Conservation (phyloP, 2,797 vertebrate species). For the Trachops cirrhosus region DNA sequence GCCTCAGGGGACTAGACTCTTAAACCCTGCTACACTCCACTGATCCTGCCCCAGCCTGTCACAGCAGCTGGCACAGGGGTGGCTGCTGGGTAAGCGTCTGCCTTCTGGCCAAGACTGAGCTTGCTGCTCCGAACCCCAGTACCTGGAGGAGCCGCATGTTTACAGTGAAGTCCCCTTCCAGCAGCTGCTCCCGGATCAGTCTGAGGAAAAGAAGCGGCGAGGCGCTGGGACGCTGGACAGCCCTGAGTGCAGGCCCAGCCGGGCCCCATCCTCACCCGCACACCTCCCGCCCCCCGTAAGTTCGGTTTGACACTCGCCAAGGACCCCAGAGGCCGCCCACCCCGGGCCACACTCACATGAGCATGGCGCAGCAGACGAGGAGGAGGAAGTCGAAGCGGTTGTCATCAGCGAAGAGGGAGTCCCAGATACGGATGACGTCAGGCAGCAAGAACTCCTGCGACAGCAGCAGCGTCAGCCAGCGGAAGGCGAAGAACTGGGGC, state of each 20-base stretch:
- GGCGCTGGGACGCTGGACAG: background rate
- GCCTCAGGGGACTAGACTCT: background rate
- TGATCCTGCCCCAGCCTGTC: background rate
- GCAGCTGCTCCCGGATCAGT: constrained; percentile 93
- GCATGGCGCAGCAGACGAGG: constrained; percentile 97
- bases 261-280: background rate
- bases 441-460: constrained; percentile 98
- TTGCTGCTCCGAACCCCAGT: background rate
- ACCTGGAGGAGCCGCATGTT: constrained; percentile 99
- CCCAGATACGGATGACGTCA: constrained; percentile 99
- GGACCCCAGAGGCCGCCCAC: background rate
- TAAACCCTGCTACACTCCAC: background rate
- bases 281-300: accelerated
- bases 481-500: constrained; percentile 99
- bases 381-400: constrained; percentile 96
- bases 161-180: constrained; percentile 95
- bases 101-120: background rate
- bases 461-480: constrained; percentile 96
- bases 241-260: background rate
- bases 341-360: constrained; percentile 85
- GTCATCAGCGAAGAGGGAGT: constrained; percentile 94
- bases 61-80: accelerated
- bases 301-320: background rate
- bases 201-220: constrained; percentile 78
- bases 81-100: background rate